phyloP scores from a whole-genome alignment of 2,797 vertebrate species.

The Spinus pinus region DNA sequence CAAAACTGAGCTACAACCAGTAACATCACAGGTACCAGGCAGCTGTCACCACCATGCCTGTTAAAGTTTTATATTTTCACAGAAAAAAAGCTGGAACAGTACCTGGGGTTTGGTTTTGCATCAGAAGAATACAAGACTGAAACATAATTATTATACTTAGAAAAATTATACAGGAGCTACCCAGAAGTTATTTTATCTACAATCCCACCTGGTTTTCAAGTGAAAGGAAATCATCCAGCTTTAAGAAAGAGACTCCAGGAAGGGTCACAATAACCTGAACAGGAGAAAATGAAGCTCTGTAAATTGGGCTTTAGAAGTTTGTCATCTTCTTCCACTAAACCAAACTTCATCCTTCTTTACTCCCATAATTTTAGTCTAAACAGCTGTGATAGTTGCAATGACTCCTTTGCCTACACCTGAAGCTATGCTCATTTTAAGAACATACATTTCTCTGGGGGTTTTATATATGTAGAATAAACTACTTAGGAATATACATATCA shows the following conservation, averaged over 20 bases:
- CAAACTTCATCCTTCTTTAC: background rate
- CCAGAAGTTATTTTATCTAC: conserved; percentile 2
- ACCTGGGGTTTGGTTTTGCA: background rate
- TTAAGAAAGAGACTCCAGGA: background rate
- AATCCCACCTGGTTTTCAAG: background rate
- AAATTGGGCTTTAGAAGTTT: background rate
- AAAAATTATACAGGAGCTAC: conserved; percentile 17
- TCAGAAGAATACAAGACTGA: background rate
- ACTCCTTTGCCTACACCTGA: background rate
- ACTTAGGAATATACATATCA: background rate
- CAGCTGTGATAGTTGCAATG: background rate
- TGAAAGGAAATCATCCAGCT: background rate
- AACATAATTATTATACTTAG: background rate
- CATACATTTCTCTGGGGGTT: background rate
- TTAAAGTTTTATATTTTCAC: background rate
- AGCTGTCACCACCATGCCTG: background rate
- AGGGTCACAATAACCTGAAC: background rate
- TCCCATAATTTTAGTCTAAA: background rate
- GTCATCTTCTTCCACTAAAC: background rate
- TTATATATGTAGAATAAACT: background rate
- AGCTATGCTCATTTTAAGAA: background rate
- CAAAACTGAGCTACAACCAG: background rate
- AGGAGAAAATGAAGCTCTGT: background rate
- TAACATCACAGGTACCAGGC: background rate
- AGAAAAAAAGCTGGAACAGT: background rate